phyloP scores from a whole-genome alignment of 2,113 vertebrate genomes.

The Ia io region DNA sequence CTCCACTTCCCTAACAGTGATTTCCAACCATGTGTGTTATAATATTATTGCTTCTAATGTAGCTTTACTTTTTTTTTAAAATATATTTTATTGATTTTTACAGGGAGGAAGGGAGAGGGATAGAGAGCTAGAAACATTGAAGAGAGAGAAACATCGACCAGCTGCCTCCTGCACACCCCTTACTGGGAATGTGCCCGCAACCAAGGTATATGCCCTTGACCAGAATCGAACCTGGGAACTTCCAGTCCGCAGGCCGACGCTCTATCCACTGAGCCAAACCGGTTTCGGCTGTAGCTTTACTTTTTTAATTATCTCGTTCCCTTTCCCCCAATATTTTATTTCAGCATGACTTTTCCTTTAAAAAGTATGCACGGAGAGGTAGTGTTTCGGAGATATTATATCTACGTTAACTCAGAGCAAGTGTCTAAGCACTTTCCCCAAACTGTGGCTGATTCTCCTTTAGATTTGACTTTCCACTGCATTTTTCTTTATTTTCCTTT shows the following conservation, averaged over 20 bases:
- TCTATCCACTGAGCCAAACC: too few relatives aligned
- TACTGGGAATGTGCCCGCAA: too few relatives aligned
- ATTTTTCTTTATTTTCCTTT: not conserved
- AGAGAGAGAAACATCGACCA: too few relatives aligned
- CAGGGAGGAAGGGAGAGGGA: too few relatives aligned
- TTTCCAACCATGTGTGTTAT: not conserved
- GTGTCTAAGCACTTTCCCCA: not conserved
- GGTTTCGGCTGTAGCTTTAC: not conserved
- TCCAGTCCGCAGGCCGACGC: too few relatives aligned
- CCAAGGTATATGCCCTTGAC: too few relatives aligned
- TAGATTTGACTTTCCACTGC: not conserved
- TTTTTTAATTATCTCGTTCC: not conserved
- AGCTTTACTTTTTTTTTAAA: not conserved
- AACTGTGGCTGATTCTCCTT: not conserved
- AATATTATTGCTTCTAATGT: not conserved
- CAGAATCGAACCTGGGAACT: too few relatives aligned
- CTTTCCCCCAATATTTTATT: not conserved
- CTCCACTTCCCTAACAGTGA: not conserved
- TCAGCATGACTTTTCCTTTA: not conserved
- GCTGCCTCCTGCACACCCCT: too few relatives aligned
- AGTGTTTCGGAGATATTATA: not conserved
- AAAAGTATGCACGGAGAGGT: not conserved
- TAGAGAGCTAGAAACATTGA: too few relatives aligned
- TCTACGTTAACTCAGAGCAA: not conserved
- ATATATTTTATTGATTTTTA: too few relatives aligned